Evolutionary conservation across 2,888 invertebrate species (phyloP).

Genomic region (Physocephala rufipes): DNA sequence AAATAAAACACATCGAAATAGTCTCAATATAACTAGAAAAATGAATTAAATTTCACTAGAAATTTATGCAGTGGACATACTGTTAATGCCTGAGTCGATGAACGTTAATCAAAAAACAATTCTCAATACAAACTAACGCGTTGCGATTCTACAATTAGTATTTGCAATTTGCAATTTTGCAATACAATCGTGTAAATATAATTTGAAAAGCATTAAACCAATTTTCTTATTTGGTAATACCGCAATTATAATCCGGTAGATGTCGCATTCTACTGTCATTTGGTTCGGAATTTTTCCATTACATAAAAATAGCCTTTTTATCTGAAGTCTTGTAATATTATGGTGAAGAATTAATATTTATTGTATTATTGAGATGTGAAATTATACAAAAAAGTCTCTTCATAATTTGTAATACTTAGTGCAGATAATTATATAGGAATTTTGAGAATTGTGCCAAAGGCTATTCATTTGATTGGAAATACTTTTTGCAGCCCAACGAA

Average conservation of each 20-base stretch:
- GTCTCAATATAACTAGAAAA: too few relatives aligned
- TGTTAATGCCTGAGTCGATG: too few relatives aligned
- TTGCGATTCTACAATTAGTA: too few relatives aligned
- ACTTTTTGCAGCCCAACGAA: not conserved
- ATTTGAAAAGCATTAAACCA: not conserved
- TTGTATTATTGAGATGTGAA: not conserved
- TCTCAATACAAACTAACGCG: too few relatives aligned
- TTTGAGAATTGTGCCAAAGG: not conserved
- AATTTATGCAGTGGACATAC: too few relatives aligned
- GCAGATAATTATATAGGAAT: not conserved
- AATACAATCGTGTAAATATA: too few relatives aligned
- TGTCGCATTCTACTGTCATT: constrained; percentile 7
- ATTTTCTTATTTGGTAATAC: not conserved
- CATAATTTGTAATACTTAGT: not conserved
- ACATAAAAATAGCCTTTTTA: constrained; percentile 43
- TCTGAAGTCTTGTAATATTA: constrained; percentile 4
- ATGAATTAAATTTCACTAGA: too few relatives aligned
- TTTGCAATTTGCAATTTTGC: too few relatives aligned
- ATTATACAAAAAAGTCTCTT: not conserved
- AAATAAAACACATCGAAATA: too few relatives aligned
- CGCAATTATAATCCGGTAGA: not conserved
- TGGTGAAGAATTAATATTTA: constrained; percentile 4
- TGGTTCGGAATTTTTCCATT: constrained; percentile 46
- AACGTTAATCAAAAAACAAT: too few relatives aligned
- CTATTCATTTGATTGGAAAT: not conserved